Conservation (phyloP, 2,888 invertebrate species). For the Cepaea hortensis region DNA sequence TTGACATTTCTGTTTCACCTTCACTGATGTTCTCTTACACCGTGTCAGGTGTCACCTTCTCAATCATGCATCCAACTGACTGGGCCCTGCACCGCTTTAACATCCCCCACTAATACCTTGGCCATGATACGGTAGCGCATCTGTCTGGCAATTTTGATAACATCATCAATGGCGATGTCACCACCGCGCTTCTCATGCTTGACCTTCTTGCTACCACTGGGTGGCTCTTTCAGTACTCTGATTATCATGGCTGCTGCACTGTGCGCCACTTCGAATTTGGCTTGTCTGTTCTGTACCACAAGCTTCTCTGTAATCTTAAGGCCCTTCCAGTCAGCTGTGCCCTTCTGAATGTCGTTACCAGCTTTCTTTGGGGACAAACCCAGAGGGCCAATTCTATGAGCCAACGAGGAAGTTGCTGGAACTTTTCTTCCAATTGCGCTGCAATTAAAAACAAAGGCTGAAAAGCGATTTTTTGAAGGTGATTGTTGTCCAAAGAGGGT, state of each 20-base stretch:
- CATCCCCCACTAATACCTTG: conserved; percentile 90
- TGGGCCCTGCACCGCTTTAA: conserved; percentile 81
- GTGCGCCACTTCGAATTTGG: conserved; percentile 96
- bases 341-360: conserved; percentile 99
- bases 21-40: too few species aligned
- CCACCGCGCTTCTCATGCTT: conserved; percentile 99
- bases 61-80: too few species aligned
- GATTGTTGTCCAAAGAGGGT: too few species aligned
- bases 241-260: conserved; percentile 98
- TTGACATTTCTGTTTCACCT: too few species aligned
- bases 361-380: conserved; percentile 99
- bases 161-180: conserved; percentile 94
- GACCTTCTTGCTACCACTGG: conserved; percentile 96
- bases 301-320: conserved; percentile 98
- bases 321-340: conserved; percentile 99
- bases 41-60: too few species aligned
- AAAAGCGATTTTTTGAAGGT: too few species aligned
- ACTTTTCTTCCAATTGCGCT: conserved; percentile 86
- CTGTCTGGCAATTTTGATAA: conserved; percentile 90
- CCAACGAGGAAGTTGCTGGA: conserved; percentile 98
- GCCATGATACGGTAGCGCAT: conserved; percentile 98
- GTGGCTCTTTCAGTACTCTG: conserved; percentile 98
- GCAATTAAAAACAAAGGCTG: too few species aligned
- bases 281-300: conserved; percentile 94
- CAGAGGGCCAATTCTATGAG: conserved; percentile 99